phyloP scores from a whole-genome alignment of 2,113 vertebrate genomes.

The Sinocyclocheilus rhinocerous region DNA sequence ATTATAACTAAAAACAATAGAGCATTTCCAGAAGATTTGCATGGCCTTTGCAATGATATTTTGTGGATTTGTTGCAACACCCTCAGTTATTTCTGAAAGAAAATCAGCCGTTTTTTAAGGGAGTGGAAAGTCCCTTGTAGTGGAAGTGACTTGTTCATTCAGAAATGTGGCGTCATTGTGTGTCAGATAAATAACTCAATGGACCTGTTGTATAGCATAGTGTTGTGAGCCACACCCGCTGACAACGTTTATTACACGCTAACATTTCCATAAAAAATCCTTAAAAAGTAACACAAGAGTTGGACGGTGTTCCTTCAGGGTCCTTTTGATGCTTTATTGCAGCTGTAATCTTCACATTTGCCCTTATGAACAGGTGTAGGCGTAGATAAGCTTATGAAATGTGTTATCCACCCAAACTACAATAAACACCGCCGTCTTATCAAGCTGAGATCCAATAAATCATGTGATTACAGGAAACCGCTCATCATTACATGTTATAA shows the following conservation, averaged over 20 bases:
- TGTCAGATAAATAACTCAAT: slow-evolving; percentile 45
- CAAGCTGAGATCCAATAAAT: neutral
- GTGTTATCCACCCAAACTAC: slow-evolving; percentile 32
- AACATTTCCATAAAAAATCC: neutral
- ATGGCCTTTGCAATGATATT: neutral
- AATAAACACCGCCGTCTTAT: slow-evolving; percentile 27
- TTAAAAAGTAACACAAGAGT: neutral
- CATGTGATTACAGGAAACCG: neutral
- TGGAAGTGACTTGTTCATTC: slow-evolving; percentile 50
- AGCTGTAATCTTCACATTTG: slow-evolving; percentile 1
- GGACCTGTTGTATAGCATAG: slow-evolving; percentile 45
- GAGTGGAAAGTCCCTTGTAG: slow-evolving; percentile 36
- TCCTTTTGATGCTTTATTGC: slow-evolving; percentile 17
- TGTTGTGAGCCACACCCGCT: neutral
- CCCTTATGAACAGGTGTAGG: slow-evolving; percentile 26
- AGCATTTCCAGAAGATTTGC: neutral
- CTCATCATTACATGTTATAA: neutral
- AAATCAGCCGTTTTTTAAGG: neutral
- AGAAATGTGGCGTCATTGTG: slow-evolving; percentile 38
- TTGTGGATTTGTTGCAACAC: neutral
- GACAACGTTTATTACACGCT: neutral
- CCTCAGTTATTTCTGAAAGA: neutral
- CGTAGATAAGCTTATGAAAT: slow-evolving; percentile 5
- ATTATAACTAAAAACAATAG: neutral
- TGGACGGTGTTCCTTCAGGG: neutral